phyloP scores from a whole-genome alignment of 2,888 invertebrate species.

The Orgyia antiqua region DNA sequence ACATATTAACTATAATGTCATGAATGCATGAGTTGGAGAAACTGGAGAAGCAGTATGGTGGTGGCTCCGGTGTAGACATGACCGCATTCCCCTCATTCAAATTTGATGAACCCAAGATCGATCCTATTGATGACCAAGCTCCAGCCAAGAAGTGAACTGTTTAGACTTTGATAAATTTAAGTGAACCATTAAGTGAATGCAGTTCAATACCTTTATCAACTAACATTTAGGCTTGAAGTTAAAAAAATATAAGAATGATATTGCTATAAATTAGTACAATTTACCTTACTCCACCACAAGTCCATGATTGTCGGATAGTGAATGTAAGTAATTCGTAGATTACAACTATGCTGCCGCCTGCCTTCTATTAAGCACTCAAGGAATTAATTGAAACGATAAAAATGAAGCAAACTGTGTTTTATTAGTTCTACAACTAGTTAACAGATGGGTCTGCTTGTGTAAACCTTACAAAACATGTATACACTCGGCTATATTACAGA shows the following conservation, averaged over 20 bases:
- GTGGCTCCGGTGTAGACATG: conserved; percentile 89
- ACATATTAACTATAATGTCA: too few species aligned
- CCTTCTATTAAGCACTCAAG: too few species aligned
- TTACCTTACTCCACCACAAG: too few species aligned
- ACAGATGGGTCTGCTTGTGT: conserved; percentile 28
- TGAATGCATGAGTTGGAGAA: conserved; percentile 91
- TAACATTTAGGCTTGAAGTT: too few species aligned
- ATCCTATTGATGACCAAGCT: conserved; percentile 78
- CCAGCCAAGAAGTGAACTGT: conserved; percentile 49
- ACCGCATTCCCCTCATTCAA: conserved; percentile 92
- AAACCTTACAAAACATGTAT: conserved; percentile 9
- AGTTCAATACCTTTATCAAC: too few species aligned
- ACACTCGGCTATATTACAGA: conserved; percentile 9
- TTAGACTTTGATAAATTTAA: conserved; percentile 17
- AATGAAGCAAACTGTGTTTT: too few species aligned
- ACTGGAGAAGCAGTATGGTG: conserved; percentile 87
- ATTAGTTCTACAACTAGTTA: neutral
- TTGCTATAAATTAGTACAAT: too few species aligned
- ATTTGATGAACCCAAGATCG: conserved; percentile 85
- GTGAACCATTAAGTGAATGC: conserved; percentile 25
- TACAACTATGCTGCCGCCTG: too few species aligned
- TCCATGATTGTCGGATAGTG: too few species aligned
- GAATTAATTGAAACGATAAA: too few species aligned
- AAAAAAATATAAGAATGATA: too few species aligned
- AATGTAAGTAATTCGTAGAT: too few species aligned